Evolutionary conservation across 1,140 invertebrate genomes (phyloP), one percentile per base, ranked within the genome.

Genomic region (Pachyrhynchus sulphureomaculatus): DNA sequence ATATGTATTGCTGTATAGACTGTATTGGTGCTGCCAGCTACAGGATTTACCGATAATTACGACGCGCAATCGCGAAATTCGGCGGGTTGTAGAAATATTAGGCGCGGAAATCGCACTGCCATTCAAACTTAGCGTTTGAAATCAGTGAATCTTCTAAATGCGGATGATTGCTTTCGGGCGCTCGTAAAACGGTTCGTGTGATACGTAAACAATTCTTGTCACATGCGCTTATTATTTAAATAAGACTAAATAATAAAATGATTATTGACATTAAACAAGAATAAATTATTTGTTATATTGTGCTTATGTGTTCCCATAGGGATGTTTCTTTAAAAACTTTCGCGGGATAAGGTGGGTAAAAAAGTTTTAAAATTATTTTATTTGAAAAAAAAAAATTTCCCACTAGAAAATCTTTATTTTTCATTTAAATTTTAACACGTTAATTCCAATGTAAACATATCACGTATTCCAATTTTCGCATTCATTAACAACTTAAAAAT

Each of bases 161-260:
- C 57, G 45, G 20, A 42, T 52, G 57, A 20, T 42, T 15, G 57
- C 18, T 9, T 39, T 59, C 56, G 56, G 42, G 41, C 56, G 56
- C 44, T 36, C 34, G 48, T 33, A 26, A 24, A 24, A 21, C 37
- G 39, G 13, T 62, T 39, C 10, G 59, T 58, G 41, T 44, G 29
- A 44, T 44, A 56, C 61, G 61, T 62, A 63, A 51, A 61, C 37
- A 58, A 29, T 26, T 49, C 13, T 37, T 49, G 63, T 68, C 66
- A 68, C 66, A 68, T 63, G 66, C 63, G 64, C 55, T 54, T 15
- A 44, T 65, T 65, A 68, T 65, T 68, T 62, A 58, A 68, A 62
- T 65, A 65, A 65, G 18, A 64, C 13, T 32, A 63, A 44, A 61
- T 44, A 13, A 44, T 18, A 18, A 18, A 39, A 66, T 63, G 54